Evolutionary conservation across 2,113 vertebrate genomes (phyloP).

Genomic region (Phasianus colchicus): DNA sequence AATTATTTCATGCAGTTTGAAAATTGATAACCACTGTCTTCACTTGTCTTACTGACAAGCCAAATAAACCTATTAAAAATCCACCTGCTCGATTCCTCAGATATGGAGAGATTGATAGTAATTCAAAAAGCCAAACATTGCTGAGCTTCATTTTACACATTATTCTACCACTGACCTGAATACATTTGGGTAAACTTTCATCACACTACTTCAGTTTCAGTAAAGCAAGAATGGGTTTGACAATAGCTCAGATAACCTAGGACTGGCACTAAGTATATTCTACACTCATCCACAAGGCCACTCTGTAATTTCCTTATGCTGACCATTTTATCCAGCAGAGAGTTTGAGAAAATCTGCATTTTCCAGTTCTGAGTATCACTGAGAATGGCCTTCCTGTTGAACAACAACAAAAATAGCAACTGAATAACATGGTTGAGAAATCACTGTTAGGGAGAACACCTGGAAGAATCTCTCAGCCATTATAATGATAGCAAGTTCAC

Average conservation of each 20-base stretch:
- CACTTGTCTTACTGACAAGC: neutral
- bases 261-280: neutral
- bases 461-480: neutral
- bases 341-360: neutral
- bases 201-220: neutral
- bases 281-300: neutral
- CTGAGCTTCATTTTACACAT: neutral
- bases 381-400: neutral
- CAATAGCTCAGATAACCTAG: neutral
- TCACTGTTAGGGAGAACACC: neutral
- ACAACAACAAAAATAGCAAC: neutral
- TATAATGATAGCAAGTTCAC: neutral
- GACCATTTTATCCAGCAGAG: neutral
- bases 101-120: neutral
- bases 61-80: neutral
- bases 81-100: neutral
- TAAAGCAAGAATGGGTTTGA: neutral
- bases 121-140: neutral
- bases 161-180: neutral
- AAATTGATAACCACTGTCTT: neutral
- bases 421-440: neutral
- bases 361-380: neutral
- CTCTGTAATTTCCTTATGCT: neutral
- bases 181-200: neutral
- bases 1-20: neutral